Conservation (phyloP, 1,140 invertebrate species). For the Elymnias hypermnestra region DNA sequence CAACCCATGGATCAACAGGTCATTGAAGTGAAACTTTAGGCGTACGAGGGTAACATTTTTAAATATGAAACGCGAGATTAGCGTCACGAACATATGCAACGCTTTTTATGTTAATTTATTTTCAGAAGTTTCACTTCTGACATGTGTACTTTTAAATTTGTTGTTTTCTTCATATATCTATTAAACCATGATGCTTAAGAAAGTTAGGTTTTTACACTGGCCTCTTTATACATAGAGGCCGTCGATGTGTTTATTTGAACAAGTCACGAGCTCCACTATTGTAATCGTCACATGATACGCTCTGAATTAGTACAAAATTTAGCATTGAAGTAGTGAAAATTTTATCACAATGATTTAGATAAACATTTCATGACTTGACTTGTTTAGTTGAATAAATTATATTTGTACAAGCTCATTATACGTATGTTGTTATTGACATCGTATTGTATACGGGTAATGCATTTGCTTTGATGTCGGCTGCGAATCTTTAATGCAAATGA, state of each 20-base stretch:
- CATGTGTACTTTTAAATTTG: no score
- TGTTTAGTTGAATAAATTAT: slow-evolving; percentile 1
- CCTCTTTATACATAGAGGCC: no score
- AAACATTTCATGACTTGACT: slow-evolving; percentile 5
- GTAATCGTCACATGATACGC: slow-evolving; percentile 6
- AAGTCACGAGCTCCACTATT: slow-evolving; percentile 2
- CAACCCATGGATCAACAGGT: no score
- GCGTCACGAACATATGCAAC: no score
- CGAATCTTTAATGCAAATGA: not conserved
- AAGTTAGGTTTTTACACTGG: no score
- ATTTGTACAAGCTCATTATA: not conserved
- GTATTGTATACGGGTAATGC: not conserved
- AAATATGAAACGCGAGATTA: no score
- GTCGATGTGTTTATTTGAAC: not conserved
- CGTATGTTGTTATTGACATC: not conserved
- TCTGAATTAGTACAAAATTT: not conserved
- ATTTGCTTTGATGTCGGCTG: not conserved
- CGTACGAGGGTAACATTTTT: no score
- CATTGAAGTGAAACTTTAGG: no score
- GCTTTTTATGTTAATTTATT: no score
- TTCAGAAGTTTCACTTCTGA: no score
- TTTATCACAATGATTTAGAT: slow-evolving; percentile 2
- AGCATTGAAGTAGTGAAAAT: slow-evolving; percentile 12
- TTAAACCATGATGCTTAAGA: no score
- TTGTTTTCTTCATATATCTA: no score